Base-by-base conservation (phyloP, 2,113 vertebrate species). In the Rhinichthys klamathensis region DNA sequence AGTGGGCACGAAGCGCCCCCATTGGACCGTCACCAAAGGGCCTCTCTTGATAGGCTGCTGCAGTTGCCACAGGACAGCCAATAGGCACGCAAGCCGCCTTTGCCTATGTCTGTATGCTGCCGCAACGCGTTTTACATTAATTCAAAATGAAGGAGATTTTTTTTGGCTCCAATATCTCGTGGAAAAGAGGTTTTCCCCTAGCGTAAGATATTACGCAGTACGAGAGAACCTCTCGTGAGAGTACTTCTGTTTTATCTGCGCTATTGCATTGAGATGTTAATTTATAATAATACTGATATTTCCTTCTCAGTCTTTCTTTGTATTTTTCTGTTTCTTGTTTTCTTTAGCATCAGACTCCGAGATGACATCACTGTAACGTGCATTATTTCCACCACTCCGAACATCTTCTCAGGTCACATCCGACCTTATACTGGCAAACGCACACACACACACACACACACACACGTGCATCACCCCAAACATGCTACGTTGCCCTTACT, bases 391-490 rank as follows among this genome's bases (percentile, higher is more conserved):
- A 41, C 2, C 46, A 38, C 61, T 8, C 32, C 35, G 51, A 84
- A 72, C 56, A 73, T 63, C 77, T 60, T 25, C 74, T 61, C 79
- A 51, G 73, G 18, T 61, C 61, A 65, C 75, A 21, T 60, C n/a
- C 6, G n/a, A 72, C 58, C 32, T 65, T 32, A 49, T 61, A 61
- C 12, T 0, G 23, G 12, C 11, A 25, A 41, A 25, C 12, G 11
- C 32, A 79, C 76, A 23, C 25, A 35, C n/a, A 44, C 51, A 60
- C 10, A 72, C 25, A 44, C 18, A 61, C n/a, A 35, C n/a, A 44
- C 51, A 44, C 10, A 72, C 25, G 1, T 1, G 6, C 73, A 18
- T 16, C 46, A 54, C 46, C 3, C 25, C 32, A 60, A 15, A 41
- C 11, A 4, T n/a, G 32, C 32, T 79, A 30, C 10, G 23, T 21